These are phyloP conservation scores for Polyommatus icarus DNA, from an alignment of 2,888 invertebrate species.

Conservation along the genomic window DNA sequence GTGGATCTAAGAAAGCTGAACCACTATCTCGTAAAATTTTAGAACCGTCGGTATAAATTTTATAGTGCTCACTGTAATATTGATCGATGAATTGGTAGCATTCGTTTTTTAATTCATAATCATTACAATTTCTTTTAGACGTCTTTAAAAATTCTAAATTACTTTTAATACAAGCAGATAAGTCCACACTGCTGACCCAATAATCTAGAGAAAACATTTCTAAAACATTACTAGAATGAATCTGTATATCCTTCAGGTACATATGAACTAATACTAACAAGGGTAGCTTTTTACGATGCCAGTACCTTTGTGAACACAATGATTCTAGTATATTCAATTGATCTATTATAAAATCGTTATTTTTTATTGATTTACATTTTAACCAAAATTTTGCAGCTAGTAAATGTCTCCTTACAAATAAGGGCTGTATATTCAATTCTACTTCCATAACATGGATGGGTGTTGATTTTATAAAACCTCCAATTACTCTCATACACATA, in stretches of 20 bases:
- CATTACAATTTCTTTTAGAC: not conserved
- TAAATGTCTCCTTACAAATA: too few relatives aligned
- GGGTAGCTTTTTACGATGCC: not conserved
- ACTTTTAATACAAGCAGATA: constrained; percentile 4
- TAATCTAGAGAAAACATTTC: constrained; percentile 20
- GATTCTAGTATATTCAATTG: not conserved
- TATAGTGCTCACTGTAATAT: not conserved
- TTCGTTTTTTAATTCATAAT: not conserved
- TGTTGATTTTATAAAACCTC: constrained; percentile 8
- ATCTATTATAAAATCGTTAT: too few relatives aligned
- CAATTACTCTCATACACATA: not conserved
- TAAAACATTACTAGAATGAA: not conserved
- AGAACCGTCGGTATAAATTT: constrained; percentile 23
- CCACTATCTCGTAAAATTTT: not conserved
- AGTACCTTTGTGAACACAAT: not conserved
- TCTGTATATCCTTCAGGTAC: not conserved
- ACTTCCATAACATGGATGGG: not conserved
- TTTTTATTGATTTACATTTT: too few relatives aligned
- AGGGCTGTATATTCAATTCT: too few relatives aligned
- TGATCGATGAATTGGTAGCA: not conserved
- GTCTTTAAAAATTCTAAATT: not conserved
- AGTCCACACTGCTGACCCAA: constrained; percentile 4
- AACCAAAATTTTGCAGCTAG: too few relatives aligned
- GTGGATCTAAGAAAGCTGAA: not conserved
- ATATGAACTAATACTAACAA: not conserved